Evolutionary conservation across 2,797 vertebrate species (phyloP).

Genomic region (Serranus cabrilla): DNA sequence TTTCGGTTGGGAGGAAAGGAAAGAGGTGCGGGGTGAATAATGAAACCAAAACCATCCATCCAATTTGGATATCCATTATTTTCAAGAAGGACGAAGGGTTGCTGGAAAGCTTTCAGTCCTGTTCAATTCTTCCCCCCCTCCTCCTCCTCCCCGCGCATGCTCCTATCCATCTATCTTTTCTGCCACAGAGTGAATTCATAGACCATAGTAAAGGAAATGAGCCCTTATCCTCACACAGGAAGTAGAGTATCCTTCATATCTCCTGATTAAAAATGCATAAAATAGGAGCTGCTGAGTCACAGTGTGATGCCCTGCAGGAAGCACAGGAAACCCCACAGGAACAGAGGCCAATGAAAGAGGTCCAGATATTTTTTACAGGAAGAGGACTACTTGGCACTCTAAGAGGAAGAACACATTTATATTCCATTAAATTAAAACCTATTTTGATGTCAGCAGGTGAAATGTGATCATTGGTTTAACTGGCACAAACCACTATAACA

Average conservation of each 20-base stretch:
- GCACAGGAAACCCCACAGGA: constrained; percentile 54
- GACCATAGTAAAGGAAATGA: constrained; percentile 45
- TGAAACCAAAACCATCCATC: constrained; percentile 41
- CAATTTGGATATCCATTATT: constrained; percentile 14
- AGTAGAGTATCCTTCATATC: constrained; percentile 36
- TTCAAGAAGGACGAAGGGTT: neutral
- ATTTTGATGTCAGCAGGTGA: neutral
- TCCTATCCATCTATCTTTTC: constrained; percentile 27
- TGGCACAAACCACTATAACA: neutral
- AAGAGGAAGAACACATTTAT: neutral
- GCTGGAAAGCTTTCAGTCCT: constrained; percentile 28
- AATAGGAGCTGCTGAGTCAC: constrained; percentile 57
- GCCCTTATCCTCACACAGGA: constrained; percentile 44
- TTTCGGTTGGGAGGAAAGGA: constrained; percentile 35
- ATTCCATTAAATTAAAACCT: constrained; percentile 5
- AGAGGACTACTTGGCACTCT: neutral
- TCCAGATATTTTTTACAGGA: constrained; percentile 14
- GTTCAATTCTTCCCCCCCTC: neutral
- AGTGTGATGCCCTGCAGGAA: constrained; percentile 42
- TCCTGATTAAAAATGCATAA: constrained; percentile 37
- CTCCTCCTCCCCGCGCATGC: neutral
- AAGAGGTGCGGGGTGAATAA: constrained; percentile 42
- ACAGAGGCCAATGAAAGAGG: neutral
- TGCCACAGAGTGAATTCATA: constrained; percentile 18
- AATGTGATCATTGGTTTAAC: neutral